Conservation (phyloP, 2,888 invertebrate genomes). For the Chaetoderma sp. region DNA sequence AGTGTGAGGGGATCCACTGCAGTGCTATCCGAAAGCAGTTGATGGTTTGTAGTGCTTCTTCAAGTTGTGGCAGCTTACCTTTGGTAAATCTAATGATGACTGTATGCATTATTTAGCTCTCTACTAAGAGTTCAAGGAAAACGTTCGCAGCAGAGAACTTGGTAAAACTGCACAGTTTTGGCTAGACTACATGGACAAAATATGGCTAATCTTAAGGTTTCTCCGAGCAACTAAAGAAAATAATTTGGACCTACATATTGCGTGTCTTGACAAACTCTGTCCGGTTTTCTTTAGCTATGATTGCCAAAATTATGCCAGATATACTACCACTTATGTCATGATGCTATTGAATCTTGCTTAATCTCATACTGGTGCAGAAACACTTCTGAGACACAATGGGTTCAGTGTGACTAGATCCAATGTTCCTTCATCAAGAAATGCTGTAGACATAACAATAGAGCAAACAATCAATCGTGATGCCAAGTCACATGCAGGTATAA, state of each 20-base stretch:
- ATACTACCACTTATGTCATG: constrained; percentile 24
- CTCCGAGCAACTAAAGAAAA: constrained; percentile 29
- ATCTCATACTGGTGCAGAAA: constrained; percentile 27
- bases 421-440: constrained; percentile 22
- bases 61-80: too few relatives aligned
- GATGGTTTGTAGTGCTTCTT: too few relatives aligned
- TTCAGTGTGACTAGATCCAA: constrained; percentile 32
- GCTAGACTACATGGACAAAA: constrained; percentile 30
- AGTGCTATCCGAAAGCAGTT: too few relatives aligned
- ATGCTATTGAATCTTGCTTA: constrained; percentile 19
- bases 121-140: constrained; percentile 11
- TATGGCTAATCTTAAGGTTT: constrained; percentile 23
- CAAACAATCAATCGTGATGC: constrained; percentile 36
- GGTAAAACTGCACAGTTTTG: constrained; percentile 35
- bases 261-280: constrained; percentile 17
- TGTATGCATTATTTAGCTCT: not conserved
- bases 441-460: constrained; percentile 36
- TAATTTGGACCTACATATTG: constrained; percentile 25
- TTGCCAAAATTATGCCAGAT: constrained; percentile 28
- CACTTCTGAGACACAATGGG: constrained; percentile 20
- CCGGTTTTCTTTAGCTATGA: constrained; percentile 27
- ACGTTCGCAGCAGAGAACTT: constrained; percentile 5
- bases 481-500: constrained; percentile 29
- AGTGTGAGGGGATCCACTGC: too few relatives aligned
- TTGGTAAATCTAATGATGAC: not conserved